Base-by-base conservation (phyloP, 2,113 vertebrate genomes). In the Hyaena hyaena region DNA sequence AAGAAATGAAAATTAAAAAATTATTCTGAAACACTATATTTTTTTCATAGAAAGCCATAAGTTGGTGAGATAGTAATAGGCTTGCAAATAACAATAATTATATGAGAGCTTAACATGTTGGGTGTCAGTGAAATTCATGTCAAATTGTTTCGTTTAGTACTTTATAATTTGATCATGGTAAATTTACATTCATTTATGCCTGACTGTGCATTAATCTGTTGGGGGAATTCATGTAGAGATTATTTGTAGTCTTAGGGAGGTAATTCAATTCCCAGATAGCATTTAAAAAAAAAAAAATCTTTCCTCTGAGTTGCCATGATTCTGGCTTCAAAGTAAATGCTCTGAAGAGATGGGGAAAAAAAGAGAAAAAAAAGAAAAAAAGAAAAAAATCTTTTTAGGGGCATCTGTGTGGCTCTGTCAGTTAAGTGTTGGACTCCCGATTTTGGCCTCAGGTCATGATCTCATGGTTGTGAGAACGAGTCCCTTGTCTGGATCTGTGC, bases 271-370 rank as follows among this genome's bases (percentile, higher is more conserved):
- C 7, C 21, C 8, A 88, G 48, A 15, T 0, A 91, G 43, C 50
- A 45, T 48, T 76, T 2, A 15, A 45, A 74, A 65, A 63, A 74
- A 43, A 74, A 24, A 65, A 39, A 39, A 39, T 39, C 39, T 39
- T 39, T 39, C 94, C 91, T 83, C 94, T 98, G 98, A 98, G 87
- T 17, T 33, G 1, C 96, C 0, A 0, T 99, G 98, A 99, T 98
- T 77, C 31, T 73, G 53, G 97, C 96, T 95, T 90, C 98, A 98
- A 99, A 99, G 98, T 98, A 99, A 98, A 99, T 98, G 98, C 98
- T 88, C 98, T 98, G 98, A 99, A 98, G 95, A 95, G 82, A 68
- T n/a, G 23, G 83, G 69, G 35, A 39, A 39, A 39, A 39, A 39
- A 39, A 39, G 39, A 39, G 39, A 45, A 74, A 65, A 63, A 74